Conservation (phyloP, 2,113 vertebrate species). For the Casuarius casuarius region DNA sequence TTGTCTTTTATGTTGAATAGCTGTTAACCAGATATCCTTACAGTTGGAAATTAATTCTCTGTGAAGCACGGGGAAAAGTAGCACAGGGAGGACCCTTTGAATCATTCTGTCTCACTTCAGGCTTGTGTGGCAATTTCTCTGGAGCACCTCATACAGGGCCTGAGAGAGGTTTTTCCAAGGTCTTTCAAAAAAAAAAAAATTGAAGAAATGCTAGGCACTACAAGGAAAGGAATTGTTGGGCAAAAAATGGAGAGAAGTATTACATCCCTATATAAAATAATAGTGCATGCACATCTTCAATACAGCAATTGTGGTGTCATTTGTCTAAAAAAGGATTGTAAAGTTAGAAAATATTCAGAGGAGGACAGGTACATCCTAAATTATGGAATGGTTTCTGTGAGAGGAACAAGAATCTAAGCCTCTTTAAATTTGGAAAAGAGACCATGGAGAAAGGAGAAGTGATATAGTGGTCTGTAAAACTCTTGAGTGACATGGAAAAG, state of each 20-base stretch:
- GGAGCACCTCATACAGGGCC: neutral
- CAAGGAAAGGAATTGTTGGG: neutral
- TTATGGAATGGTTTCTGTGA: neutral
- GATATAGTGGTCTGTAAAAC: rapidly evolving
- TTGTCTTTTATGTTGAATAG: neutral
- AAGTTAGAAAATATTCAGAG: neutral
- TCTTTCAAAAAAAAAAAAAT: neutral
- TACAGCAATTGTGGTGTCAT: neutral
- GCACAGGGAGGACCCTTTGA: neutral
- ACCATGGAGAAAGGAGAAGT: neutral
- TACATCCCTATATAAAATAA: neutral
- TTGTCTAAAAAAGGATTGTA: neutral
- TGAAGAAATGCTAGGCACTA: neutral
- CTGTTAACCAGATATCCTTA: neutral
- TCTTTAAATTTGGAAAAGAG: neutral
- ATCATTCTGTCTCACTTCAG: rapidly evolving
- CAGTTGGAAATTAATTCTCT: neutral
- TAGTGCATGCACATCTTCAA: neutral
- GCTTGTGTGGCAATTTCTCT: neutral
- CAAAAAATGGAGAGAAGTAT: neutral
- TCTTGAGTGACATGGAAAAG: neutral
- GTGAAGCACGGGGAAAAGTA: no score
- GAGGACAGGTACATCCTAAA: neutral
- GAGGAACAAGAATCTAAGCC: neutral
- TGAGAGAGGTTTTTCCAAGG: rapidly evolving